phyloP scores from a whole-genome alignment of 2,797 vertebrate species.

The Neostethus bicornis region DNA sequence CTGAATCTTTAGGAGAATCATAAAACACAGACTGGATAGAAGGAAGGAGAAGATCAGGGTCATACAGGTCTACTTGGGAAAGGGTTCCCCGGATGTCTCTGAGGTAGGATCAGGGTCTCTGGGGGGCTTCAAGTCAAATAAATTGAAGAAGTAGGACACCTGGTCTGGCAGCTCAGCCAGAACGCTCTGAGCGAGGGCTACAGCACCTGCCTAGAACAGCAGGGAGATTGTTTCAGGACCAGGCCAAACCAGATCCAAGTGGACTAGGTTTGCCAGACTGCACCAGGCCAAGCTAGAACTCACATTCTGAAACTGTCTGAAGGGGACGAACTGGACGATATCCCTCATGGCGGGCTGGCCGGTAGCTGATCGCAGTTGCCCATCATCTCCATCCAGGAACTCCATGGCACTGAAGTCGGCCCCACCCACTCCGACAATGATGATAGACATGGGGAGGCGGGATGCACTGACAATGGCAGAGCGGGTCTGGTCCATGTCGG shows the following conservation, averaged over 20 bases:
- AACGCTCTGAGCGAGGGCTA: constrained; percentile 89
- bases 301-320: constrained; percentile 92
- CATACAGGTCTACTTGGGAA: constrained; percentile 71
- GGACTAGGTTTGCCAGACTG: no score
- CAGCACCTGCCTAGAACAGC: constrained; percentile 83
- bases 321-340: constrained; percentile 97
- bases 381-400: constrained; percentile 91
- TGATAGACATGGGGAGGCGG: constrained; percentile 93
- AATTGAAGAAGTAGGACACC: constrained; percentile 91
- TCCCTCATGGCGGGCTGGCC: constrained; percentile 89
- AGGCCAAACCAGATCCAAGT: background rate
- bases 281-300: constrained; percentile 52
- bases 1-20: background rate
- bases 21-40: background rate
- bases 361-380: constrained; percentile 77
- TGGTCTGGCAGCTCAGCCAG: constrained; percentile 93
- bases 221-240: constrained; percentile 47
- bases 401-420: constrained; percentile 95
- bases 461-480: constrained; percentile 89
- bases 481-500: constrained; percentile 92
- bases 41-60: constrained; percentile 1
- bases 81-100: constrained; percentile 75
- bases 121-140: constrained; percentile 87
- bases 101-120: constrained; percentile 70
- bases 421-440: constrained; percentile 94